Conservation (phyloP, 2,888 invertebrate genomes). For the Rhamphomyia laevipes region DNA sequence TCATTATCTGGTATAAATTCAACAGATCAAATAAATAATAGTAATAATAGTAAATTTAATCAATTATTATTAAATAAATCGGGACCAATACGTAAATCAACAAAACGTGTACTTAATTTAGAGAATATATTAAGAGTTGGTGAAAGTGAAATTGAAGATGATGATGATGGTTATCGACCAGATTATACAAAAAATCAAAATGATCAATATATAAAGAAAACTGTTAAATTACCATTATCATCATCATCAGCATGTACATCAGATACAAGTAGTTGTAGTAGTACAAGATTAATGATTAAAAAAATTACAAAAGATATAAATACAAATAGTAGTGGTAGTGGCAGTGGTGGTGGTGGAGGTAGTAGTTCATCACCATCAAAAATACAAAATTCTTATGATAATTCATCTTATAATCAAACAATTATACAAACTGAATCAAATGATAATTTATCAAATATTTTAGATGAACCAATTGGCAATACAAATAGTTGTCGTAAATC, state of each 20-base stretch:
- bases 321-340: constrained; percentile 13
- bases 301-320: constrained; percentile 18
- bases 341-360: neutral
- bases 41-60: neutral
- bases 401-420: constrained; percentile 4
- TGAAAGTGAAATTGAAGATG: constrained; percentile 38
- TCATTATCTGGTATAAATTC: neutral
- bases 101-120: constrained; percentile 30
- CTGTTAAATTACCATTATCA: constrained; percentile 19
- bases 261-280: constrained; percentile 10
- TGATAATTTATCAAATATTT: neutral
- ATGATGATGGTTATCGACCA: constrained; percentile 24
- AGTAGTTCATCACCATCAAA: neutral
- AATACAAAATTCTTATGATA: constrained; percentile 18
- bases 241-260: constrained; percentile 5
- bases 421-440: neutral
- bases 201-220: constrained; percentile 24
- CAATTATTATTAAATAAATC: constrained; percentile 1
- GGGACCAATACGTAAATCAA: constrained; percentile 23
- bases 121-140: constrained; percentile 35
- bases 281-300: constrained; percentile 17
- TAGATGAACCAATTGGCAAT: constrained; percentile 6
- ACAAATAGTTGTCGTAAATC: constrained; percentile 20
- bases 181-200: neutral
- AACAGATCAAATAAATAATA: neutral